phyloP scores from a whole-genome alignment of 2,113 vertebrate species.

The Nettapus auritus region DNA sequence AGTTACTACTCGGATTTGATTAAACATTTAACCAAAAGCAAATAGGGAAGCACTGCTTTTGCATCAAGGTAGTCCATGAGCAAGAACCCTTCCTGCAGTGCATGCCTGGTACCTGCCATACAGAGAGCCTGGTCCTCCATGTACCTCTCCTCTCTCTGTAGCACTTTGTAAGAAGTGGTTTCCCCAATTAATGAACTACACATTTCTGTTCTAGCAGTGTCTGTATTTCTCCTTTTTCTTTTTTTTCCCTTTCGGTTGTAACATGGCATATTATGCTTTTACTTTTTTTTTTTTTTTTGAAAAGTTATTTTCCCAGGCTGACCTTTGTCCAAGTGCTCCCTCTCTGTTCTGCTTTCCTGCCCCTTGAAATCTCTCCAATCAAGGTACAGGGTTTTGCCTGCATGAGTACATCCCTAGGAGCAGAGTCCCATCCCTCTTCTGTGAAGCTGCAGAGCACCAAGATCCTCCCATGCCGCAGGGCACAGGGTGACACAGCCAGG shows the following conservation, averaged over 20 bases:
- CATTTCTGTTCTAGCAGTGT: neutral
- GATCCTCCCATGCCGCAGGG: neutral
- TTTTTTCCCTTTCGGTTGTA: neutral
- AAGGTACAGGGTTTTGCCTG: neutral
- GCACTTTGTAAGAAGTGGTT: neutral
- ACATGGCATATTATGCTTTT: neutral
- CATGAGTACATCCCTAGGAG: neutral
- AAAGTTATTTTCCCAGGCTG: neutral
- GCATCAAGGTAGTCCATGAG: neutral
- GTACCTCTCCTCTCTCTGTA: neutral
- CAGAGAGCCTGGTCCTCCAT: neutral
- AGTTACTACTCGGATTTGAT: constrained; percentile 10
- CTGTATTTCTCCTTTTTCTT: neutral
- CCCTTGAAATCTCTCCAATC: neutral
- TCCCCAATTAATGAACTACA: rapidly evolving
- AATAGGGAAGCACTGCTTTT: neutral
- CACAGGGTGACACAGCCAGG: neutral
- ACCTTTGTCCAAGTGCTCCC: constrained; percentile 25
- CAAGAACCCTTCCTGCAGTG: neutral
- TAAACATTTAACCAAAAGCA: constrained; percentile 46
- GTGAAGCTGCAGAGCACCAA: neutral
- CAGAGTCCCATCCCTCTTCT: rapidly evolving
- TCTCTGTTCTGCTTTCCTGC: neutral
- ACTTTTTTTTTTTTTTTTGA: neutral
- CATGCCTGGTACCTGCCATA: neutral